Conservation (phyloP, 1,140 invertebrate genomes). For the Lepidurus couesii region DNA sequence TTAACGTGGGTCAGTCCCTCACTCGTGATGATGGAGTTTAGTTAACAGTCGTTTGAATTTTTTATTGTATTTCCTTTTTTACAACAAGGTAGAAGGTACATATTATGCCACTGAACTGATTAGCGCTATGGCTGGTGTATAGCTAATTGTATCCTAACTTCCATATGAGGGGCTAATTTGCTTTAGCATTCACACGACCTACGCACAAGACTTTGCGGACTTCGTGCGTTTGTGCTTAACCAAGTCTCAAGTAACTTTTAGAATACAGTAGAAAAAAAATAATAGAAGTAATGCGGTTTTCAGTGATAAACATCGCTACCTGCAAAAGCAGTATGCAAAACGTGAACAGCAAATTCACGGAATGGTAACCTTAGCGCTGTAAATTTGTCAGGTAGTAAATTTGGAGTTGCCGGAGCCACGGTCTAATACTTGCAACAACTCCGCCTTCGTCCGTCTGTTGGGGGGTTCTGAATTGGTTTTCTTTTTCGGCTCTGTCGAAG, state of each 20-base stretch:
- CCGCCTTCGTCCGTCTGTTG: neutral
- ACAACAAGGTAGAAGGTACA: constrained; percentile 3
- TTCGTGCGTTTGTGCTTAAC: neutral
- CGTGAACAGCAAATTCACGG: constrained; percentile 21
- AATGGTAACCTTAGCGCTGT: constrained; percentile 18
- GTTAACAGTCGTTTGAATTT: neutral
- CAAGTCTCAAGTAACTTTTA: neutral
- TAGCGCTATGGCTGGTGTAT: constrained; percentile 15
- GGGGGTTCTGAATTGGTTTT: neutral
- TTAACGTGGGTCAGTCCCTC: neutral
- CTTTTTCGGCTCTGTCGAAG: neutral
- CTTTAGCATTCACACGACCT: constrained; percentile 10
- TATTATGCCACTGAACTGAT: constrained; percentile 15
- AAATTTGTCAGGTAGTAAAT: constrained; percentile 22
- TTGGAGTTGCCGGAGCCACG: neutral
- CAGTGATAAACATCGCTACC: constrained; percentile 18
- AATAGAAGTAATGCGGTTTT: neutral
- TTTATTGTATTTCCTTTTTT: neutral
- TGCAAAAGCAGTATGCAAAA: constrained; percentile 12
- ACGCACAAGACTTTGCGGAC: neutral
- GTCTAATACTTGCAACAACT: constrained; percentile 22
- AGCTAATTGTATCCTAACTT: neutral
- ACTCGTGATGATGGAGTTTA: constrained; percentile 10
- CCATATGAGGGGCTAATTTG: constrained; percentile 21
- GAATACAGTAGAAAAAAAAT: neutral